phyloP scores from a whole-genome alignment of 2,888 invertebrate species.

The Habroteleia sp. region DNA sequence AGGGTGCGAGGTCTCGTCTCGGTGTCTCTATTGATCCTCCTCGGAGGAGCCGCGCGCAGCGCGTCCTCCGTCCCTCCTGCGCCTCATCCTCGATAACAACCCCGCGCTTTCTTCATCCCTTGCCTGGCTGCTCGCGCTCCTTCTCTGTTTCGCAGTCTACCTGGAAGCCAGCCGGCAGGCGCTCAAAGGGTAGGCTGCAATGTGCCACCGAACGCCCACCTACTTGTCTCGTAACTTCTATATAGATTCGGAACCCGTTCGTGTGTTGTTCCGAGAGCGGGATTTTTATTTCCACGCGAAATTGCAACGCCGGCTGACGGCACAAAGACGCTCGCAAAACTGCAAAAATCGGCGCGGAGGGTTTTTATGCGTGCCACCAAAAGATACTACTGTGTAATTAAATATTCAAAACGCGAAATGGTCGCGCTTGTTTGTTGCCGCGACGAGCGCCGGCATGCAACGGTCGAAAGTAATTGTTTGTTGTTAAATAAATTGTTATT shows the following conservation, averaged over 20 bases:
- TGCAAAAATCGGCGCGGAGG: too few species aligned
- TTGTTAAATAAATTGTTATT: too few species aligned
- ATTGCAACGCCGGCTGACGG: constrained; percentile 20
- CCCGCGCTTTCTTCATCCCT: constrained; percentile 55
- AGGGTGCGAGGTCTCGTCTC: constrained; percentile 79
- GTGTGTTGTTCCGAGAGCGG: constrained; percentile 27
- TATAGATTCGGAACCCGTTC: constrained; percentile 38
- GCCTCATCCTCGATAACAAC: constrained; percentile 69
- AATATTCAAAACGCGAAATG: too few species aligned
- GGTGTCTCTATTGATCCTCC: constrained; percentile 81
- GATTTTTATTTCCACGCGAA: constrained; percentile 44
- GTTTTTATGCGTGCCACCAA: too few species aligned
- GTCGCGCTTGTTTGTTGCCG: too few species aligned
- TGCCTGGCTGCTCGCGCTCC: constrained; percentile 35
- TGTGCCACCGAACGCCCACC: constrained; percentile 52
- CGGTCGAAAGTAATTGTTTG: too few species aligned
- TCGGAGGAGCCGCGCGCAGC: constrained; percentile 80
- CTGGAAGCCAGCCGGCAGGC: constrained; percentile 54
- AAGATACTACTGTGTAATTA: too few species aligned
- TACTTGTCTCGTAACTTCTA: constrained; percentile 59
- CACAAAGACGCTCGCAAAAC: too few species aligned
- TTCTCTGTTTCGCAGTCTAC: constrained; percentile 56
- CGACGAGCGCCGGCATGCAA: too few species aligned
- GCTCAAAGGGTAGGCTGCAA: constrained; percentile 58
- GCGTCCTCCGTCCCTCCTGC: constrained; percentile 75